Evolutionary conservation across 2,113 vertebrate species (phyloP), one percentile per base, ranked within the genome.

Genomic region (Illadopsis cleaveri): DNA sequence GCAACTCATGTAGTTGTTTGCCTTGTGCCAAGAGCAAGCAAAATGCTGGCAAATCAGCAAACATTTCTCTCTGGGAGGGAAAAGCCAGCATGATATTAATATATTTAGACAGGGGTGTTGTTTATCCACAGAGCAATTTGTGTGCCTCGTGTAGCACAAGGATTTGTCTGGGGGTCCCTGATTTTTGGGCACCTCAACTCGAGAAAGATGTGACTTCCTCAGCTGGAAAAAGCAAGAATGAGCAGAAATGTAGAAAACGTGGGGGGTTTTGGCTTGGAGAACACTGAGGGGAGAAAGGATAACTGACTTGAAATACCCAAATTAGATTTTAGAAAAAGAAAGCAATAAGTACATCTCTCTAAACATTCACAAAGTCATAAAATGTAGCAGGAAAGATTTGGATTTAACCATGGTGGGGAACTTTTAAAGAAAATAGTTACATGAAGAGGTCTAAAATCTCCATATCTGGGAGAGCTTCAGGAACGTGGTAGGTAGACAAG

Each of bases 11-110:
- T 44, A 71, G 56, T 57, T 76, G 82, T 93, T 79, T 91, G 77
- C 24, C 56, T 76, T 60, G 64, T 92, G 83, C 94, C 75, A 89
- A 78, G 57, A 93, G 20, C 60, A 76, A 91, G 76, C n/a, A 88
- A 79, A 96, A 80, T 31, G 38, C 75, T 95, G 68, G 85, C 92
- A 88, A 64, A 88, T 95, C 78, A 90, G 71, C 51, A 73, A 88
- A 54, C 38, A 2, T 47, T 80, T 87, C 84, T 90, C 6, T 0
- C 40, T 21, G 42, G 5, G 42, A 64, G 38, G 51, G 37, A 90
- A 86, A 53, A 83, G 47, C 45, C 80, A 77, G 27, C 21, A 24
- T 86, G 72, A 82, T 54, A 50, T 70, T 86, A 89, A 90, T 90
- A 70, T 51, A 56, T 89, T 77, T 93, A 58, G 93, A 82, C 71